These are phyloP conservation scores for Labeo catla DNA, from an alignment of 2,113 vertebrate species.

Conservation along the genomic window DNA sequence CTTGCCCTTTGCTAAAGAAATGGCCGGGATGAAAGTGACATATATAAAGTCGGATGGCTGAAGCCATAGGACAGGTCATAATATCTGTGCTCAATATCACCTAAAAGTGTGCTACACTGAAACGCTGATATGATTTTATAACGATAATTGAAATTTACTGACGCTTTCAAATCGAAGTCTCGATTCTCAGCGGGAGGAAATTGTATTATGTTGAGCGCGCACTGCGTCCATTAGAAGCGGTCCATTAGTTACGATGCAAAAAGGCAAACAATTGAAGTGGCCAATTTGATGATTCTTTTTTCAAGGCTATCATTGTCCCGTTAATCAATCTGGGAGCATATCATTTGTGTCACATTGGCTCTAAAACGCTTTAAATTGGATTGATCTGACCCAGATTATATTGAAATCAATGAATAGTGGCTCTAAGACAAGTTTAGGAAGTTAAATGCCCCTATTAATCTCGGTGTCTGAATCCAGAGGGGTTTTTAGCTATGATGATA, in stretches of 20 bases:
- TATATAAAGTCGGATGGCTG: slow-evolving; percentile 76
- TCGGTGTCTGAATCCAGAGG: slow-evolving; percentile 68
- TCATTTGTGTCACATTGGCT: slow-evolving; percentile 72
- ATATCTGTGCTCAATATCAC: slow-evolving; percentile 77
- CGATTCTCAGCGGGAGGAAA: slow-evolving; percentile 77
- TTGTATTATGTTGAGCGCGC: slow-evolving; percentile 77
- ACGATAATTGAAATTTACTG: slow-evolving; percentile 84
- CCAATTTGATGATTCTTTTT: slow-evolving; percentile 77
- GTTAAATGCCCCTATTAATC: slow-evolving; percentile 74
- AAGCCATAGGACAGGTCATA: slow-evolving; percentile 73
- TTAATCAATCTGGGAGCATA: slow-evolving; percentile 70
- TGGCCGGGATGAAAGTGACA: slow-evolving; percentile 63
- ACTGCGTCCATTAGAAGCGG: slow-evolving; percentile 80
- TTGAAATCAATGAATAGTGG: slow-evolving; percentile 77
- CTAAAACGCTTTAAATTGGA: slow-evolving; percentile 75
- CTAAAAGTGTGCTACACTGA: slow-evolving; percentile 80
- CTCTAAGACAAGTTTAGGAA: slow-evolving; percentile 74
- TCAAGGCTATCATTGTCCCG: slow-evolving; percentile 75
- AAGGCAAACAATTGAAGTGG: slow-evolving; percentile 75
- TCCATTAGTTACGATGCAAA: slow-evolving; percentile 83
- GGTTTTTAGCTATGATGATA: slow-evolving; percentile 56
- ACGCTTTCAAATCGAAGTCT: slow-evolving; percentile 79
- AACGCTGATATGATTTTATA: slow-evolving; percentile 79
- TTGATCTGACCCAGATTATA: slow-evolving; percentile 78
- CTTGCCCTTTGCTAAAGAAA: slow-evolving; percentile 50